phyloP scores from a whole-genome alignment of 2,113 vertebrate genomes.

The Xyrauchen texanus region DNA sequence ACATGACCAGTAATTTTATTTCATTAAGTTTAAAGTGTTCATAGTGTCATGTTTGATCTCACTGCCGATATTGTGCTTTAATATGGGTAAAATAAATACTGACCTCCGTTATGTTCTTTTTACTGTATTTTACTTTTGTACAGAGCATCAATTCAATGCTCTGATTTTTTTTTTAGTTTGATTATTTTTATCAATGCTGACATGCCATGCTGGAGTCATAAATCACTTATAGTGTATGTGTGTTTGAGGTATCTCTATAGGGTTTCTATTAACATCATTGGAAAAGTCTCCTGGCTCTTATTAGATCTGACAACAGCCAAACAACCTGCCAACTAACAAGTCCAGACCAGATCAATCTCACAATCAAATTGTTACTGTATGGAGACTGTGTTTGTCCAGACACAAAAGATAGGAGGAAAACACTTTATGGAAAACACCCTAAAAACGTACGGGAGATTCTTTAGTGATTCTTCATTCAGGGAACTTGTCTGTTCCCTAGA shows the following conservation, averaged over 20 bases:
- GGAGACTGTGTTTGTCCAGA: too few species aligned
- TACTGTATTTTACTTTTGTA: neutral
- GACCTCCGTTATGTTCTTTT: neutral
- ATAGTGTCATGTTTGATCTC: too few species aligned
- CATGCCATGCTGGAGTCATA: neutral
- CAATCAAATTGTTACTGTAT: too few species aligned
- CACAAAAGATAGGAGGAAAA: too few species aligned
- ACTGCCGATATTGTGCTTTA: too few species aligned
- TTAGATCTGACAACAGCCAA: slow-evolving; percentile 29
- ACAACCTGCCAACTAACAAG: slow-evolving; percentile 8
- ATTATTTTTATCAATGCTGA: neutral
- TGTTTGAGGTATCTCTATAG: slow-evolving; percentile 3
- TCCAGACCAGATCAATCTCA: too few species aligned
- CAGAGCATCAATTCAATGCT: neutral
- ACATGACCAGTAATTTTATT: slow-evolving; percentile 14
- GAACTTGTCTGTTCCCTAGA: too few species aligned
- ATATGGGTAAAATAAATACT: too few species aligned
- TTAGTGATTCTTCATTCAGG: too few species aligned
- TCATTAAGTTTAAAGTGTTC: neutral
- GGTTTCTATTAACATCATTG: slow-evolving; percentile 66
- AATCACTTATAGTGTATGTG: neutral
- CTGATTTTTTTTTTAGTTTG: neutral
- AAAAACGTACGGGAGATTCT: too few species aligned
- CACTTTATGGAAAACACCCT: too few species aligned
- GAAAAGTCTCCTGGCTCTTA: slow-evolving; percentile 42